These are phyloP conservation scores for Mallotus villosus DNA, from an alignment of 2,797 vertebrate genomes.

Conservation along the genomic window DNA sequence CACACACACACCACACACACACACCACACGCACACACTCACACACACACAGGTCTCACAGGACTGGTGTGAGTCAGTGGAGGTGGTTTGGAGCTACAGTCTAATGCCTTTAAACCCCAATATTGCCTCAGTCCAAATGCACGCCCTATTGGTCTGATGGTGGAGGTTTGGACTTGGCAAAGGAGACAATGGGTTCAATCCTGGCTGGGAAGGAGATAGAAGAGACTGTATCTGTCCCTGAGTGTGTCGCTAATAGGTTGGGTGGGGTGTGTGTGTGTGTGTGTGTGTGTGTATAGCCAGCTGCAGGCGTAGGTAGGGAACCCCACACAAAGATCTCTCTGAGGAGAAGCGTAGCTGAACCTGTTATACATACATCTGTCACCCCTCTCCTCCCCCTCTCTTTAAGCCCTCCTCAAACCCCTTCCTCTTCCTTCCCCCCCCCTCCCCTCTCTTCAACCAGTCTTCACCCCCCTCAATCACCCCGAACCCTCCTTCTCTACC, in stretches of 20 bases:
- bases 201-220: too few species aligned
- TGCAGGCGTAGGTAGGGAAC: conserved; percentile 2
- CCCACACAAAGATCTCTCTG: conserved; percentile 23
- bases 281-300: conserved; percentile 1
- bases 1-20: not conserved
- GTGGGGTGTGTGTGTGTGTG: conserved; percentile 1
- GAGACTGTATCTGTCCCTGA: not conserved
- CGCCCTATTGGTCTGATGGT: too few species aligned
- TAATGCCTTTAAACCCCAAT: too few species aligned
- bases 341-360: conserved; percentile 10
- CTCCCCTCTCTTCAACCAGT: too few species aligned
- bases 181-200: too few species aligned
- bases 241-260: not conserved
- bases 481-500: not conserved
- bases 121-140: too few species aligned
- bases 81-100: too few species aligned
- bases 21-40: not conserved
- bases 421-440: not conserved
- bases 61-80: not conserved
- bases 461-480: not conserved
- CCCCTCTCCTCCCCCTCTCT: not conserved
- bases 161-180: too few species aligned
- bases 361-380: not conserved
- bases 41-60: not conserved
- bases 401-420: not conserved